These are phyloP conservation scores for Fulica atra DNA, from an alignment of 2,113 vertebrate genomes.

Conservation along the genomic window DNA sequence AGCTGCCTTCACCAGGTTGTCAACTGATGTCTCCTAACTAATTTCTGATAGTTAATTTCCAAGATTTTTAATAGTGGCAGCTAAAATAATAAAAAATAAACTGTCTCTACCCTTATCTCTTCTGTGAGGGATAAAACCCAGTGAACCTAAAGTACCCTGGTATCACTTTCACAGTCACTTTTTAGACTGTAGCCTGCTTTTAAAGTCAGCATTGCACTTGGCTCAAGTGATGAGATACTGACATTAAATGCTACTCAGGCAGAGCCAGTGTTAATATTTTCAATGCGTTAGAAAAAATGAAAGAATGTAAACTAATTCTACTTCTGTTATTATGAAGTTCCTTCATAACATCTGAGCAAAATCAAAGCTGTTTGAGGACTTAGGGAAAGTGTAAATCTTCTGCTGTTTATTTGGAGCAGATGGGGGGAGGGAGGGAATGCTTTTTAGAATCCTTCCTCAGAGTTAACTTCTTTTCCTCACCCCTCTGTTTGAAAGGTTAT, in stretches of 20 bases:
- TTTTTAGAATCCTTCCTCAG: constrained; percentile 33
- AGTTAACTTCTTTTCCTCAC: constrained; percentile 44
- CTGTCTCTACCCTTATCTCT: not conserved
- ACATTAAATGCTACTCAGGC: not conserved
- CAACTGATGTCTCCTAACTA: not conserved
- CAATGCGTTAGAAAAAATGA: not conserved
- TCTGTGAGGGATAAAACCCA: not conserved
- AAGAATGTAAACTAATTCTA: constrained; percentile 8
- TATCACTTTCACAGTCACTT: not conserved
- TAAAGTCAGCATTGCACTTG: not conserved
- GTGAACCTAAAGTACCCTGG: not conserved
- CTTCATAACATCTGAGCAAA: constrained; percentile 36
- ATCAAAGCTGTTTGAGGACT: constrained; percentile 21
- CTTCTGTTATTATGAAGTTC: not conserved
- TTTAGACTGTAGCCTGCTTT: not conserved
- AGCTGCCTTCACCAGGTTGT: not conserved
- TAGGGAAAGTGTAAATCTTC: constrained; percentile 1
- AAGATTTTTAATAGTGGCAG: not conserved
- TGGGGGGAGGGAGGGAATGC: not conserved
- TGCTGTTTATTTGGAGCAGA: constrained; percentile 4
- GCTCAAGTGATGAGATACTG: not conserved
- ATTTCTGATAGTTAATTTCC: not conserved
- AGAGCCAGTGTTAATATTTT: constrained; percentile 47
- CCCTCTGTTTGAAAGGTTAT: constrained; percentile 21
- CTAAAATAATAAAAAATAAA: not conserved